phyloP scores from a whole-genome alignment of 2,113 vertebrate species.

The Barbus barbus region DNA sequence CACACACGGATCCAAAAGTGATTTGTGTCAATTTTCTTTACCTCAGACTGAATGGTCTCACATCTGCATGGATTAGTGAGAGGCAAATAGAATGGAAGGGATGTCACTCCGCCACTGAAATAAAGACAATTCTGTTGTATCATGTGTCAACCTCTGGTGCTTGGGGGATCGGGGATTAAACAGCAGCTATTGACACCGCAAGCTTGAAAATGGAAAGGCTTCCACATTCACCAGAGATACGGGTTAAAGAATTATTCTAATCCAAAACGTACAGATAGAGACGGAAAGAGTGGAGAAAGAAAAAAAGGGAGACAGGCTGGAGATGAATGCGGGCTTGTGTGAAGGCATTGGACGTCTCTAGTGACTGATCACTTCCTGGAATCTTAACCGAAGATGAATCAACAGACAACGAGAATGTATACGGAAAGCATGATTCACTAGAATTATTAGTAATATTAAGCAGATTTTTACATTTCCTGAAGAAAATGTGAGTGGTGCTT shows the following conservation, averaged over 20 bases:
- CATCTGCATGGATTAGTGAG: constrained; percentile 41
- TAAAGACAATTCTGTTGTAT: constrained; percentile 53
- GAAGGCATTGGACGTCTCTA: background rate
- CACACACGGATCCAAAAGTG: constrained; percentile 33
- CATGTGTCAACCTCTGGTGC: constrained; percentile 42
- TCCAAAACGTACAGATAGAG: constrained; percentile 40
- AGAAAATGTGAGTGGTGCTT: background rate
- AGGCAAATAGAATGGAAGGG: constrained; percentile 39
- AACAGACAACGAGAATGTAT: background rate
- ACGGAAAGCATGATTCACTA: background rate
- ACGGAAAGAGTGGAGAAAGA: constrained; percentile 2
- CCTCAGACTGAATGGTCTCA: constrained; percentile 48
- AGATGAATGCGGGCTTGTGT: background rate
- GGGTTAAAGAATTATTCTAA: constrained; percentile 50
- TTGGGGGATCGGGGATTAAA: constrained; percentile 51
- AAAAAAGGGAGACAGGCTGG: constrained; percentile 12
- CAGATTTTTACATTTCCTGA: background rate
- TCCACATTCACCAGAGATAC: constrained; percentile 19
- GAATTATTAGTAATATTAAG: background rate
- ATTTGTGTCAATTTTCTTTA: constrained; percentile 54
- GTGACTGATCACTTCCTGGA: constrained; percentile 4
- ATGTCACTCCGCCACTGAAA: constrained; percentile 44
- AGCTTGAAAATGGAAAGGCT: constrained; percentile 22
- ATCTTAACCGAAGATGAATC: background rate
- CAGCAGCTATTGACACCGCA: constrained; percentile 42